A percentile compares a stretch with the other conserved stretches of the same genome.
phyloP scores from a whole-genome alignment of 2,888 invertebrate genomes.

The Apamea sordens region DNA sequence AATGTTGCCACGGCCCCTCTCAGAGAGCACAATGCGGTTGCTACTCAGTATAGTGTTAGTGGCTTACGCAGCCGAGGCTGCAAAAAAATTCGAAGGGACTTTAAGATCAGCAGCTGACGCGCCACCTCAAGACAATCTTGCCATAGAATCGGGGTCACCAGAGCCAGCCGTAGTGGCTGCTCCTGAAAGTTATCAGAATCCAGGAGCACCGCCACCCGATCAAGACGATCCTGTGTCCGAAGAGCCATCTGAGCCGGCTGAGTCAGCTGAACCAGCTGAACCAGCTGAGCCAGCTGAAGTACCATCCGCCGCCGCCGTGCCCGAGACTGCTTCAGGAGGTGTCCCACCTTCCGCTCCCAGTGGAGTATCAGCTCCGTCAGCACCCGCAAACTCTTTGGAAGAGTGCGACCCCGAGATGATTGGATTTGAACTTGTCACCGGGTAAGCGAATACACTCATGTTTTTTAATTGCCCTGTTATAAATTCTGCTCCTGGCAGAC shows the following conservation, averaged over 20 bases:
- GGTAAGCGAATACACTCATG: slow-evolving; percentile 84
- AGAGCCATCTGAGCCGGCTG: slow-evolving; percentile 62
- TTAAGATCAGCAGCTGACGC: slow-evolving; percentile 87
- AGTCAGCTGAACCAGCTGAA: slow-evolving; percentile 68
- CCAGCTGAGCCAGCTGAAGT: slow-evolving; percentile 39
- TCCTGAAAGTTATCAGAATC: slow-evolving; percentile 86
- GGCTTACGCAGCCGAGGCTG: slow-evolving; percentile 85
- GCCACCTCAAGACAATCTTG: slow-evolving; percentile 87
- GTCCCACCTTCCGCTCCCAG: slow-evolving; percentile 88
- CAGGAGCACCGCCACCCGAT: slow-evolving; percentile 81
- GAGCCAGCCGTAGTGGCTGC: slow-evolving; percentile 86
- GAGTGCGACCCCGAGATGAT: slow-evolving; percentile 97
- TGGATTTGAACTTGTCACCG: slow-evolving; percentile 97
- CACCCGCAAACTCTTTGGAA: slow-evolving; percentile 91
- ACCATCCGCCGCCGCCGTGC: slow-evolving; percentile 77
- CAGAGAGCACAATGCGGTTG: slow-evolving; percentile 85
- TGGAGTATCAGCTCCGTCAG: slow-evolving; percentile 88
- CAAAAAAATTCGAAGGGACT: slow-evolving; percentile 88
- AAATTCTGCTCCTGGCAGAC: slow-evolving; percentile 58
- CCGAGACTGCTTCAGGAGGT: slow-evolving; percentile 87
- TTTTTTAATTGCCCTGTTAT: slow-evolving; percentile 50
- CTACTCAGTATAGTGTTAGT: slow-evolving; percentile 86
- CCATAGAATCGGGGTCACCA: slow-evolving; percentile 85
- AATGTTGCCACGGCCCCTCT: slow-evolving; percentile 86
- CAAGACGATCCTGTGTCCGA: slow-evolving; percentile 68